Percentiles rank a stretch among this genome's conserved stretches.
Evolutionary conservation across 2,888 invertebrate genomes (phyloP).

Genomic region (Oscheius sp.): DNA sequence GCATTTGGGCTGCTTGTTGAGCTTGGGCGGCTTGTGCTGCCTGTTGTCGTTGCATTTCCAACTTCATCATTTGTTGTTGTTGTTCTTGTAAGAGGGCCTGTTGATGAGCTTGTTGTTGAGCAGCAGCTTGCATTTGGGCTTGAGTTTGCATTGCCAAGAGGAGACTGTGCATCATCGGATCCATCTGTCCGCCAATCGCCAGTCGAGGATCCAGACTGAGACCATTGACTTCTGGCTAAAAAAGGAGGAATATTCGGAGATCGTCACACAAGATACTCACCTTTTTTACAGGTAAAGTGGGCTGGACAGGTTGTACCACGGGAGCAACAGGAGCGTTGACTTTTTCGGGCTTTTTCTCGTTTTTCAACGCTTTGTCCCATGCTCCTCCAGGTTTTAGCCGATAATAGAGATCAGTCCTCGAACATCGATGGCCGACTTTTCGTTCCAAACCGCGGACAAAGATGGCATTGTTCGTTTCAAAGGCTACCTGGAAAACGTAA

Average conservation of each 20-base stretch:
- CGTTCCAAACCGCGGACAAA: slow-evolving; percentile 23
- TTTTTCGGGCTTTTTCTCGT: slow-evolving; percentile 18
- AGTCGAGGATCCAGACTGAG: slow-evolving; percentile 7
- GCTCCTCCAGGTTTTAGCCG: slow-evolving; percentile 29
- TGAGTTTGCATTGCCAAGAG: background rate
- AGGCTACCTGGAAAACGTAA: slow-evolving; percentile 27
- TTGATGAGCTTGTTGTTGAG: slow-evolving; percentile 30
- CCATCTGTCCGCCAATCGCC: background rate
- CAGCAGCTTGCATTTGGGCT: slow-evolving; percentile 37
- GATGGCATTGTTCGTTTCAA: background rate
- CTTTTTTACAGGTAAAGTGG: slow-evolving; percentile 25
- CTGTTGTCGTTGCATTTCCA: slow-evolving; percentile 35
- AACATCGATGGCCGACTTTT: slow-evolving; percentile 36
- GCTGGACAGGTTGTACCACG: slow-evolving; percentile 3
- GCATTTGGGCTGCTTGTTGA: slow-evolving; percentile 13
- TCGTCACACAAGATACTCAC: background rate
- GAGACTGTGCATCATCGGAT: background rate
- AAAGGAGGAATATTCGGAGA: too few species aligned
- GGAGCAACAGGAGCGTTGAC: slow-evolving; percentile 15
- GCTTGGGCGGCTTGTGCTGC: slow-evolving; percentile 8
- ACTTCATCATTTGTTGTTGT: slow-evolving; percentile 26
- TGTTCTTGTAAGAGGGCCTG: slow-evolving; percentile 25
- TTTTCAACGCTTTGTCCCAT: slow-evolving; percentile 9
- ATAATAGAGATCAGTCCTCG: slow-evolving; percentile 37
- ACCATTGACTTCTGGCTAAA: slow-evolving; percentile 28